These are phyloP conservation scores for Myripristis murdjan DNA, from an alignment of 2,797 vertebrate species.

Conservation along the genomic window DNA sequence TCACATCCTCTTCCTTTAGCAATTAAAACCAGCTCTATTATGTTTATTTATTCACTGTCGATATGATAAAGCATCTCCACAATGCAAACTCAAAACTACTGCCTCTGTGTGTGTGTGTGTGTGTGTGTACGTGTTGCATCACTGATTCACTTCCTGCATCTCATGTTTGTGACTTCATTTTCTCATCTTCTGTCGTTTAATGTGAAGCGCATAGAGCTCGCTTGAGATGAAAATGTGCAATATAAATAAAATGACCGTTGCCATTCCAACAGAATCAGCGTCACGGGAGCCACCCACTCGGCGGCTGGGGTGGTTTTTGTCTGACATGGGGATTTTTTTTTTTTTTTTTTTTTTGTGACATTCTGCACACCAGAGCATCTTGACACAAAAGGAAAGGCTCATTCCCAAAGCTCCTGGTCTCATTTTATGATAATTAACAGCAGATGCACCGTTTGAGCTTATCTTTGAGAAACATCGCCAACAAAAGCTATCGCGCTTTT, in stretches of 20 bases:
- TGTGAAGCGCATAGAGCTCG: too few relatives aligned
- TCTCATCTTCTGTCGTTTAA: too few relatives aligned
- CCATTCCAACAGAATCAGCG: not conserved
- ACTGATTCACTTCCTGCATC: too few relatives aligned
- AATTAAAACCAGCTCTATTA: slow-evolving; percentile 28
- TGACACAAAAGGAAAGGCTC: not conserved
- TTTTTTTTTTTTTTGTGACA: slow-evolving; percentile 1
- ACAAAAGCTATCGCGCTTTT: slow-evolving; percentile 23
- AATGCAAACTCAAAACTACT: too few relatives aligned
- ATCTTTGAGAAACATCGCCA: slow-evolving; percentile 18
- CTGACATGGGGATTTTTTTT: too few relatives aligned
- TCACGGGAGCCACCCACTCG: not conserved
- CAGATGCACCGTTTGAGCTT: slow-evolving; percentile 15
- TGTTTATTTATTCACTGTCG: not conserved
- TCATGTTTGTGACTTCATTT: too few relatives aligned
- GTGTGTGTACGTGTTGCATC: too few relatives aligned
- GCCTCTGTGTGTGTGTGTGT: too few relatives aligned
- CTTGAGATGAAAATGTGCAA: too few relatives aligned
- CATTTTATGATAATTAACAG: slow-evolving; percentile 13
- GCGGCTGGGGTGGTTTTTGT: not conserved
- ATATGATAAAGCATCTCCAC: not conserved
- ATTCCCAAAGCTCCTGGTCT: not conserved
- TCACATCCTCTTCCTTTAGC: slow-evolving; percentile 30
- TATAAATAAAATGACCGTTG: too few relatives aligned
- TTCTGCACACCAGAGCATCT: not conserved